phyloP scores from a whole-genome alignment of 1,140 invertebrate species.

The Lucilia sericata region DNA sequence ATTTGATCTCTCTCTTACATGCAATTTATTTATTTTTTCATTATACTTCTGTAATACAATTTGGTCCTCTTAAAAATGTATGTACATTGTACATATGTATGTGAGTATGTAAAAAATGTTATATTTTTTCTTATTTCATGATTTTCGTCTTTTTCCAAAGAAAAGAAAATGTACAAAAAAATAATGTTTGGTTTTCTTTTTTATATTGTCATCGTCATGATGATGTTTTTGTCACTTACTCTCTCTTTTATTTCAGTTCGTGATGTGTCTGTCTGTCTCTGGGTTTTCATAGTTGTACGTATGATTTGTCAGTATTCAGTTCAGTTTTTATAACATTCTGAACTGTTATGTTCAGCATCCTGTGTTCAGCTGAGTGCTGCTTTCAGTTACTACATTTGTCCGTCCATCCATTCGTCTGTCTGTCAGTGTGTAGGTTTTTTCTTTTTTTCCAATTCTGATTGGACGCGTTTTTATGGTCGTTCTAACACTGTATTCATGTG shows the following conservation, averaged over 20 bases:
- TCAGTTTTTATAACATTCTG: background rate
- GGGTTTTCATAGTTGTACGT: background rate
- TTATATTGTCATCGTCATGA: background rate
- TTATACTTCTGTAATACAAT: background rate
- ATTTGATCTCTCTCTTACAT: background rate
- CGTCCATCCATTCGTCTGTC: background rate
- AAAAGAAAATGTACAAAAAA: background rate
- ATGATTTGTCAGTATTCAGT: constrained; percentile 14
- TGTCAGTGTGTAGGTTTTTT: background rate
- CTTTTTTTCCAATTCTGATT: constrained; percentile 38
- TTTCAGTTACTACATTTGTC: background rate
- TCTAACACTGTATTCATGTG: background rate
- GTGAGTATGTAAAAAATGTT: background rate
- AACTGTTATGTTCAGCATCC: background rate
- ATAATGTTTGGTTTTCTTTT: background rate
- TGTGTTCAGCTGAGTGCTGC: background rate
- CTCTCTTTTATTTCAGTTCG: background rate
- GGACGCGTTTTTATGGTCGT: constrained; percentile 37
- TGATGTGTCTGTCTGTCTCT: background rate
- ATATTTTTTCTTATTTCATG: background rate
- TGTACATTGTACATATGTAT: too few relatives aligned
- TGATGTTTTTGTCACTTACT: constrained; percentile 17
- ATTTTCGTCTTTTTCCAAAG: background rate
- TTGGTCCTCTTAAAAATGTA: background rate
- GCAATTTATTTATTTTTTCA: background rate